Conservation (phyloP, 35 echinoderm and acorn worm genomes). For the Amphiura filiformis region DNA sequence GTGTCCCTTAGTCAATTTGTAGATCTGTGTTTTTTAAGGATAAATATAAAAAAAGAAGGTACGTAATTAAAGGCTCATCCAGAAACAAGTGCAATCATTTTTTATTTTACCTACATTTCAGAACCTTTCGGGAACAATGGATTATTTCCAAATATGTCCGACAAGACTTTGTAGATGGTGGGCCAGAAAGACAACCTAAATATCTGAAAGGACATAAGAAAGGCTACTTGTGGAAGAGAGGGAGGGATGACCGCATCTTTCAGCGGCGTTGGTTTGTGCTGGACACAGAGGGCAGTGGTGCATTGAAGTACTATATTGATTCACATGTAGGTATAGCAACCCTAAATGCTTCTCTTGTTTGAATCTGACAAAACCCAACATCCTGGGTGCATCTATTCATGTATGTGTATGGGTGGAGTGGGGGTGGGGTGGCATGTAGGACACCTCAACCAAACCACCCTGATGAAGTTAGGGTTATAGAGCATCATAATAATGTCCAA, state of each 20-base stretch:
- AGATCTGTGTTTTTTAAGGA: too few relatives aligned
- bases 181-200: constrained; percentile 44
- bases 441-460: too few relatives aligned
- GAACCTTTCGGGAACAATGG: constrained; percentile 89
- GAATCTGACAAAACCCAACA: background rate
- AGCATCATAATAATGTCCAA: too few relatives aligned
- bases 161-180: constrained; percentile 47
- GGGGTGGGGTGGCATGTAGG: too few relatives aligned
- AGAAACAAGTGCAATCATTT: too few relatives aligned
- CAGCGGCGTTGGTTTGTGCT: constrained; percentile 85
- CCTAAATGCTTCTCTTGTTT: background rate
- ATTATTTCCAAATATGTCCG: constrained; percentile 79
- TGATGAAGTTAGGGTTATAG: too few relatives aligned
- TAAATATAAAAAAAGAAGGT: too few relatives aligned
- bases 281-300: constrained; percentile 31
- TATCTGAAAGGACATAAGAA: constrained; percentile 72
- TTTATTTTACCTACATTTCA: constrained; percentile 29
- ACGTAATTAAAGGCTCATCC: too few relatives aligned
- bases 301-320: constrained; percentile 76
- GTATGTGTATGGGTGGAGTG: too few relatives aligned
- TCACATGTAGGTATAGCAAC: constrained; percentile 57
- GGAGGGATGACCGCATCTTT: constrained; percentile 67
- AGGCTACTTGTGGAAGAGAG: constrained; percentile 95
- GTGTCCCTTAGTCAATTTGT: too few relatives aligned
- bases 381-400: too few relatives aligned